Percentiles rank a stretch among this genome's conserved stretches.
phyloP scores from a whole-genome alignment of 37 sponge, comb jelly and placozoan genomes.

The Axinella damicornis region DNA sequence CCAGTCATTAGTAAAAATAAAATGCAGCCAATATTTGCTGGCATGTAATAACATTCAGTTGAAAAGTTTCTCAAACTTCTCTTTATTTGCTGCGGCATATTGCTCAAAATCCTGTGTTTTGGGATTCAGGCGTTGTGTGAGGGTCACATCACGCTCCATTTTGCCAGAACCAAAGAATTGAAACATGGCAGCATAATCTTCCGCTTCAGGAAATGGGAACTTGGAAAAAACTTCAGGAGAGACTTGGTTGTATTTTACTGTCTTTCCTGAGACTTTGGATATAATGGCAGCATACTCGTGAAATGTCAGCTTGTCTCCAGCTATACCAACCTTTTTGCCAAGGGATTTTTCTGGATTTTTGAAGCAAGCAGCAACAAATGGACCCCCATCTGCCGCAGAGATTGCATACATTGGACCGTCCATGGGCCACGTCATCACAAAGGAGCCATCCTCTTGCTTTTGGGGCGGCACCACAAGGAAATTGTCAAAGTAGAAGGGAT shows the following conservation, averaged over 20 bases:
- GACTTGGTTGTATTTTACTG: conserved; percentile 45
- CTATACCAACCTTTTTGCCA: conserved; percentile 68
- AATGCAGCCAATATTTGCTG: too few species aligned
- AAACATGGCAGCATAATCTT: conserved; percentile 72
- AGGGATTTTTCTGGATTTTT: conserved; percentile 54
- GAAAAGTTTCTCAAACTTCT: too few species aligned
- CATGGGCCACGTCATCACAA: conserved; percentile 43
- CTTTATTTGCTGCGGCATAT: conserved; percentile 61
- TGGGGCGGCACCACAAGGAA: conserved; percentile 15
- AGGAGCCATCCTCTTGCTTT: conserved; percentile 60
- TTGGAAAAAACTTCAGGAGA: conserved; percentile 49
- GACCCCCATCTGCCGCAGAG: conserved; percentile 52
- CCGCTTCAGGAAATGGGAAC: conserved; percentile 66
- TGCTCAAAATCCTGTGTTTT: conserved; percentile 31
- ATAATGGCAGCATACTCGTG: conserved; percentile 59
- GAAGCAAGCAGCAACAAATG: conserved; percentile 69
- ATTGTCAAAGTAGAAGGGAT: conserved; percentile 73
- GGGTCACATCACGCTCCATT: conserved; percentile 25
- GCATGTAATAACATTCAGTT: too few species aligned
- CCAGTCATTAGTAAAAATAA: too few species aligned
- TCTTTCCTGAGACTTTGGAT: conserved; percentile 54
- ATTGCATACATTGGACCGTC: conserved; percentile 69
- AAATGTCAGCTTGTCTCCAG: conserved; percentile 50
- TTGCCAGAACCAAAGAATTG: conserved; percentile 54
- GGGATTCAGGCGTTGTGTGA: conserved; percentile 67